phyloP scores from a whole-genome alignment of 2,797 vertebrate genomes.

The Sorex maritimensis region DNA sequence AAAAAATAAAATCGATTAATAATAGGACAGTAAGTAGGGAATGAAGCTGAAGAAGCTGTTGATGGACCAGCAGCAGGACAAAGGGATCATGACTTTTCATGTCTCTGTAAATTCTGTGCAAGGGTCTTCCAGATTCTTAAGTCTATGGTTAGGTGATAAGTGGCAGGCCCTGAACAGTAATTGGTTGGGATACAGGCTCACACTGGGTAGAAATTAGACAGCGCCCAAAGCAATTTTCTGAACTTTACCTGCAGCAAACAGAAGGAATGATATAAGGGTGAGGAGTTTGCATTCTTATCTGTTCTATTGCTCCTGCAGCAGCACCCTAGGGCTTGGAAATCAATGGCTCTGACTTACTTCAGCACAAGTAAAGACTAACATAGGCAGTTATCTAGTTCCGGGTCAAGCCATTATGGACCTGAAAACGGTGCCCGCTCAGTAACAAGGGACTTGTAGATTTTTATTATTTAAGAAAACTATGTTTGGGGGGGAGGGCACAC shows the following conservation, averaged over 20 bases:
- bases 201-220: not conserved
- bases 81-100: not conserved
- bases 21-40: not conserved
- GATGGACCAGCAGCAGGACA: not conserved
- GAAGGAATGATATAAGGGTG: not conserved
- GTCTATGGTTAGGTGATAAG: not conserved
- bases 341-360: slow-evolving; percentile 74
- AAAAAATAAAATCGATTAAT: too few species aligned
- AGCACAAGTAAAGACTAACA: not conserved
- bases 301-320: not conserved
- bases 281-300: slow-evolving; percentile 42
- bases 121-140: not conserved
- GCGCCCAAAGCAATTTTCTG: slow-evolving; percentile 17
- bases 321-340: not conserved
- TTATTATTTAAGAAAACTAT: too few species aligned
- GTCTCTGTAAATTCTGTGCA: not conserved
- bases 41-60: not conserved
- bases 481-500: too few species aligned
- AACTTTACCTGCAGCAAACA: slow-evolving; percentile 23
- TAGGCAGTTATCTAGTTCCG: slow-evolving; percentile 49
- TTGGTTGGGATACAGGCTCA: not conserved
- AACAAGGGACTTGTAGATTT: not conserved
- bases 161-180: not conserved
- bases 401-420: slow-evolving; percentile 57
- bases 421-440: not conserved